These are phyloP conservation scores for Pherbina coryleti DNA, from an alignment of 2,888 invertebrate genomes.

Conservation along the genomic window DNA sequence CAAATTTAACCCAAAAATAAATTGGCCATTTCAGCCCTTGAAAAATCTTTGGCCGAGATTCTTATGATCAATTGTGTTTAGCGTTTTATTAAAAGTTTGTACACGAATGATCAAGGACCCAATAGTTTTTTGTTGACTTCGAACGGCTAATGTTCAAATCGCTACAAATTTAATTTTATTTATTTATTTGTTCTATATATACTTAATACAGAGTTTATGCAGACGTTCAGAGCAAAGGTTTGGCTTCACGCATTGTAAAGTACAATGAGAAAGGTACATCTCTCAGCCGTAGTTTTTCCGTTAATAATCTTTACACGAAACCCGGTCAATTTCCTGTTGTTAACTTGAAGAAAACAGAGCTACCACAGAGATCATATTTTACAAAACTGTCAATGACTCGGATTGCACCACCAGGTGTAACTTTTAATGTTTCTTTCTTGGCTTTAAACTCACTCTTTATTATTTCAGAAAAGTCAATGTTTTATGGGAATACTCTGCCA, in stretches of 20 bases:
- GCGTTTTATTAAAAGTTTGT: too few relatives aligned
- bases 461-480: constrained; percentile 56
- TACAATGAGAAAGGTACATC: constrained; percentile 67
- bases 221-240: constrained; percentile 72
- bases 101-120: too few relatives aligned
- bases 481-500: constrained; percentile 64
- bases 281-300: constrained; percentile 65
- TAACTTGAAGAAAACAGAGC: constrained; percentile 70
- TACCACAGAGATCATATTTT: constrained; percentile 61
- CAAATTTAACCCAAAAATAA: too few relatives aligned
- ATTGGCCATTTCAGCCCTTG: too few relatives aligned
- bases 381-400: constrained; percentile 61
- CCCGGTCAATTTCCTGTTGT: constrained; percentile 71
- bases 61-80: too few relatives aligned
- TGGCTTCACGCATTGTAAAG: constrained; percentile 70
- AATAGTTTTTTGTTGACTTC: too few relatives aligned
- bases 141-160: too few relatives aligned
- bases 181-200: neutral
- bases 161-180: too few relatives aligned
- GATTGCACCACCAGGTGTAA: constrained; percentile 65
- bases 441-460: neutral
- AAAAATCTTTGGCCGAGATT: too few relatives aligned
- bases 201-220: constrained; percentile 64
- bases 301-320: constrained; percentile 66
- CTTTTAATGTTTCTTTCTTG: constrained; percentile 17